These are phyloP conservation scores for Abscondita cerata DNA, from an alignment of 2,888 invertebrate species.

Conservation along the genomic window DNA sequence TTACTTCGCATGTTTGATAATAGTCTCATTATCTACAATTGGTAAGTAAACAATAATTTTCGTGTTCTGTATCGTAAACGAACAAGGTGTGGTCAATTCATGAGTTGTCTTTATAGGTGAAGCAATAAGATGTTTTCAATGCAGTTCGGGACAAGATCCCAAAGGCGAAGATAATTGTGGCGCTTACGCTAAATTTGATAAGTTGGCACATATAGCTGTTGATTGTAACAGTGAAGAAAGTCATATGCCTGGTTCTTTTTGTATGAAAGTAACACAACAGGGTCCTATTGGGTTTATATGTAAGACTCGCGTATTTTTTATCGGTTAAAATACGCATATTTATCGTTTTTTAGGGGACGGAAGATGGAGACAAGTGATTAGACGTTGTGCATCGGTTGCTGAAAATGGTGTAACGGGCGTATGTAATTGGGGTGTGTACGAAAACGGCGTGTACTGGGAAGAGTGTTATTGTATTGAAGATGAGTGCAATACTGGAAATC, in stretches of 20 bases:
- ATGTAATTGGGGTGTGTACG: constrained; percentile 95
- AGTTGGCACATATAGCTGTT: constrained; percentile 83
- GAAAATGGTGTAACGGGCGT: constrained; percentile 93
- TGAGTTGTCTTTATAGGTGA: constrained; percentile 59
- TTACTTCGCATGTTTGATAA: background rate
- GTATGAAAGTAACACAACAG: constrained; percentile 93
- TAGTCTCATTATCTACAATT: constrained; percentile 8
- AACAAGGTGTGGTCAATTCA: constrained; percentile 5
- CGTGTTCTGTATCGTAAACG: no score
- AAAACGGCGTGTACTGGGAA: constrained; percentile 96
- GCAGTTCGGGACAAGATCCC: constrained; percentile 84
- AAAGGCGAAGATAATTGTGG: constrained; percentile 88
- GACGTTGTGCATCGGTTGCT: constrained; percentile 88
- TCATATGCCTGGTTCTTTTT: constrained; percentile 93
- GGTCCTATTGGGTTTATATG: constrained; percentile 94
- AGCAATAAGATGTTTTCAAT: constrained; percentile 91
- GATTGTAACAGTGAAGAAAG: constrained; percentile 96
- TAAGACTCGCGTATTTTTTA: no score
- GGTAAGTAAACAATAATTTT: constrained; percentile 10
- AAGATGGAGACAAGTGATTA: constrained; percentile 89
- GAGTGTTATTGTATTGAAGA: constrained; percentile 95
- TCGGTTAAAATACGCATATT: no score
- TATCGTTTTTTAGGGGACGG: constrained; percentile 87
- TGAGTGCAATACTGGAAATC: constrained; percentile 74
- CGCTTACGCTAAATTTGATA: constrained; percentile 86